Base-by-base conservation (phyloP, 2,888 invertebrate genomes). In the Hydrotaea cyrtoneurina region DNA sequence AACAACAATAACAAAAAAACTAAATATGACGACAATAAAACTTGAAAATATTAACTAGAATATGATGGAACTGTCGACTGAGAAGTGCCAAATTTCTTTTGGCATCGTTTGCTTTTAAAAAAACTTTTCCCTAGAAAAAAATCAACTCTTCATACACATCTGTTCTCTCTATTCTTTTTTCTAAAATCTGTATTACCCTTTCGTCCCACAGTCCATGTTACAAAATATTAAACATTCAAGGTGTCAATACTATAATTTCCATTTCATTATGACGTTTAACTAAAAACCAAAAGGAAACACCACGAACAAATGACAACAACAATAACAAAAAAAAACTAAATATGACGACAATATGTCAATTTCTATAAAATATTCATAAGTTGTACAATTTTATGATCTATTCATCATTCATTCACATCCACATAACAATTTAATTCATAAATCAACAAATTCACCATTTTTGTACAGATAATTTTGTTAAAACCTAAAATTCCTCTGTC, bases 381-480 rank as follows among this genome's bases (percentile, higher is more conserved):
- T 84, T 75, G 76, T 73, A 59, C 62, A 78, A 77, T 72, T 78
- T 78, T 78, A 81, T 84, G 80, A 81, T 78, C 46, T 4, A 59
- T 59, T 15, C 59, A 26, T 59, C 59, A 59, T 13, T 50, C 50
- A n/a, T 50, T 1, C 15, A 4, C 50, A 50, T 50, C 50, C 4
- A 15, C n/a, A 50, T 13, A 50, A 15, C 13, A 50, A 50, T 50
- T 50, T 50, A n/a, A 59, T 59, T 59, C 59, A 59, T 59, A 59
- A 23, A 26, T 59, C 26, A 59, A 23, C 23, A 50, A 59, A 15
- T 59, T 59, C 59, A 26, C 2, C 26, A 59, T 59, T 21, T 59
- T 59, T 59, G 59, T 26, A 23, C 59, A 59, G 26, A 59, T 59
- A 23, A 50, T 50, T 50, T 50, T 8, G 50, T n/a, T 50, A 50